A percentile compares a stretch with the other conserved stretches of the same genome.
These are phyloP conservation scores for Lypha dubia DNA, from an alignment of 2,888 invertebrate species.

Conservation along the genomic window DNA sequence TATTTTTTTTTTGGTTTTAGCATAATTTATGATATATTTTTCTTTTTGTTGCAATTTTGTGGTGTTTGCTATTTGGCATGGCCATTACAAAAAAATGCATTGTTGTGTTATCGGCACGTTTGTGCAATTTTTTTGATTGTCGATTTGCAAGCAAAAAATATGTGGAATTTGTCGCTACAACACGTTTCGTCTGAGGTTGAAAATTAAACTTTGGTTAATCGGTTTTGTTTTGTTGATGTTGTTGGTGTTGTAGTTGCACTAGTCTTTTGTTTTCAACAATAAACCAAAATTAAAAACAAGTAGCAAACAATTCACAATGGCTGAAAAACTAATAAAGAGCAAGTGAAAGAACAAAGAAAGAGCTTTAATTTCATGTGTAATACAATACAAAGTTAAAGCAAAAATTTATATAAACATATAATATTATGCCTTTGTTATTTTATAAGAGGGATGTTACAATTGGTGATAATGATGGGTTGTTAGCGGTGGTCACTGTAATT, in stretches of 20 bases:
- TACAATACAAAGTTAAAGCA: constrained; percentile 25
- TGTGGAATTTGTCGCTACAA: constrained; percentile 70
- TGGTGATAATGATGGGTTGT: constrained; percentile 26
- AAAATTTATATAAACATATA: not conserved
- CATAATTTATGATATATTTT: constrained; percentile 60
- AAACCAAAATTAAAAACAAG: constrained; percentile 42
- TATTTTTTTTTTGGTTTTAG: constrained; percentile 22
- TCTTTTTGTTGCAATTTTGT: constrained; percentile 18
- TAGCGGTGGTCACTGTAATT: constrained; percentile 52
- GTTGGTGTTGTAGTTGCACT: not conserved
- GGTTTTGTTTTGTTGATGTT: constrained; percentile 43
- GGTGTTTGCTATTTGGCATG: constrained; percentile 32
- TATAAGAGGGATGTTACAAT: constrained; percentile 25
- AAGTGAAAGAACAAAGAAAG: constrained; percentile 37
- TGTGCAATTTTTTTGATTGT: constrained; percentile 71
- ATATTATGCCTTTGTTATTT: not conserved
- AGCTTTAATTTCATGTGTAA: constrained; percentile 56
- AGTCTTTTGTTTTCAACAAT: constrained; percentile 28
- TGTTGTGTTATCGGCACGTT: constrained; percentile 81
- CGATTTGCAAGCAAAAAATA: constrained; percentile 62
- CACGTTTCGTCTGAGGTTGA: constrained; percentile 70
- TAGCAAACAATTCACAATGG: constrained; percentile 21
- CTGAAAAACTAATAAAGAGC: constrained; percentile 10
- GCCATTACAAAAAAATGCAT: constrained; percentile 75
- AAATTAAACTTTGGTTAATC: constrained; percentile 67